Percentiles rank a stretch among this genome's conserved stretches.
These are phyloP conservation scores for Rhaphigaster nebulosa DNA, from an alignment of 2,888 invertebrate species.

Conservation along the genomic window DNA sequence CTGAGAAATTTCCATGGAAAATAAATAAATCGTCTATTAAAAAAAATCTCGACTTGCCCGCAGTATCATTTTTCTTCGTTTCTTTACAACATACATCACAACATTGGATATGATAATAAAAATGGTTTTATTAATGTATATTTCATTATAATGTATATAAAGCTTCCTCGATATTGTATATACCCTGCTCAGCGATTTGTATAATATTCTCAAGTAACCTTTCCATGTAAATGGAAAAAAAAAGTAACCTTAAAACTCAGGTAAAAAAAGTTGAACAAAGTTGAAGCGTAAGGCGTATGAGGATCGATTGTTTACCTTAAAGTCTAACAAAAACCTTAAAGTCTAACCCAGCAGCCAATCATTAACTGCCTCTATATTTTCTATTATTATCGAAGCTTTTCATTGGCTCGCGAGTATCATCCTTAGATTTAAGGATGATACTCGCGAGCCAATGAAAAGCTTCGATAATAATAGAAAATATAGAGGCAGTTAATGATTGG, in stretches of 20 bases:
- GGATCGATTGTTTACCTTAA: neutral
- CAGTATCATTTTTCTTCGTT: neutral
- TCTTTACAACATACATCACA: neutral
- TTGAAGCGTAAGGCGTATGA: neutral
- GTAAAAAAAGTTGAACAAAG: no score
- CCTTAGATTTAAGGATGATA: neutral
- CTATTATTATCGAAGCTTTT: neutral
- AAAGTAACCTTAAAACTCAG: neutral
- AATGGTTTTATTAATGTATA: neutral
- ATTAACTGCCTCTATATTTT: neutral
- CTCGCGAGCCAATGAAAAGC: neutral
- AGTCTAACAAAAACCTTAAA: neutral
- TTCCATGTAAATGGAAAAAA: neutral
- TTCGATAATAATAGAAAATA: neutral
- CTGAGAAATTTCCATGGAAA: neutral
- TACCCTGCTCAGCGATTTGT: no score
- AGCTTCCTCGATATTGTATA: neutral
- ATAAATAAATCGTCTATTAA: neutral
- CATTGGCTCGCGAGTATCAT: neutral
- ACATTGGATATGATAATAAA: neutral
- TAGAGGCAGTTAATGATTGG: neutral
- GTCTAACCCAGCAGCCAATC: slow-evolving; percentile 6
- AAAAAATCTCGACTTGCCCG: neutral
- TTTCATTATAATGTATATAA: neutral
- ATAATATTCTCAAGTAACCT: no score